phyloP scores from a whole-genome alignment of 37 sponge, comb jelly and placozoan genomes.

The Beroe ovata region DNA sequence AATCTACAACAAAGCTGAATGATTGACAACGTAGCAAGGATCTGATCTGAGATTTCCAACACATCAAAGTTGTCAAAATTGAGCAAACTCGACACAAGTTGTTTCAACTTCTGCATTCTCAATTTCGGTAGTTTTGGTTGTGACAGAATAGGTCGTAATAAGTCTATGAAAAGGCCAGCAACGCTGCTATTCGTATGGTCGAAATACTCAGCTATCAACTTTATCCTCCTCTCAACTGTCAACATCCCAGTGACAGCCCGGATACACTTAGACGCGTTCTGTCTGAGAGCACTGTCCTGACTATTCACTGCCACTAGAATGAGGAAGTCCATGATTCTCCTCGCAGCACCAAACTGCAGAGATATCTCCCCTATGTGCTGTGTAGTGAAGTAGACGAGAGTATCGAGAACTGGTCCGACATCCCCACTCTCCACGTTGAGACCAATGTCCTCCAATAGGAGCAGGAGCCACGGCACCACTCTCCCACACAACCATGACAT shows the following conservation, averaged over 20 bases:
- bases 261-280: neutral
- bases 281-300: neutral
- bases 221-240: neutral
- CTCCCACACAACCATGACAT: neutral
- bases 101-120: neutral
- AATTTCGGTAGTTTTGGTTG: neutral
- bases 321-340: neutral
- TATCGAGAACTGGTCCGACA: neutral
- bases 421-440: neutral
- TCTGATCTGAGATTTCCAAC: neutral
- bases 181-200: conserved; percentile 2
- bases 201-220: neutral
- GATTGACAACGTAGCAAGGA: conserved; percentile 20
- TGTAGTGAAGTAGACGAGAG: neutral
- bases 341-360: neutral
- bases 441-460: neutral
- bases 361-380: neutral
- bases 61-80: conserved; percentile 11
- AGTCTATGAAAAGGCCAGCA: conserved; percentile 25
- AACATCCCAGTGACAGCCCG: neutral
- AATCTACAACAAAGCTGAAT: neutral
- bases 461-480: conserved; percentile 7
- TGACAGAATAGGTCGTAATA: neutral
- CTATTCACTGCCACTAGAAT: conserved; percentile 9
- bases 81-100: neutral